These are phyloP conservation scores for Zophobas morio DNA, from an alignment of 1,140 invertebrate species.

Conservation along the genomic window DNA sequence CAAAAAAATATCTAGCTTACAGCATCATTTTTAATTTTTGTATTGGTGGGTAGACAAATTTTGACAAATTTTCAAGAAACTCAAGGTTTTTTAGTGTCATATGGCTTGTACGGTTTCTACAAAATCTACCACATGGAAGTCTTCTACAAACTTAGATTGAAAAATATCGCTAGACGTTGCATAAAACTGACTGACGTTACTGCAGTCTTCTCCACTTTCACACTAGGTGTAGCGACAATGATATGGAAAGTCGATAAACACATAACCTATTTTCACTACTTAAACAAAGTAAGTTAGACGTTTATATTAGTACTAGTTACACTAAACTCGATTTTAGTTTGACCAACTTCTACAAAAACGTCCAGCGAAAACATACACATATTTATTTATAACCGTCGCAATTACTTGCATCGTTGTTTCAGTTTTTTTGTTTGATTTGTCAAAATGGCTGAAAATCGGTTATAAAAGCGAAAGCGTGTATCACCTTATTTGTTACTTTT, in stretches of 20 bases:
- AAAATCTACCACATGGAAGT: constrained; percentile 8
- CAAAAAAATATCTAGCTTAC: not conserved
- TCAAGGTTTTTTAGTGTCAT: not conserved
- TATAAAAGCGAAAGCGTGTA: too few species aligned
- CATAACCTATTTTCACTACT: not conserved
- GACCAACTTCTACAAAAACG: not conserved
- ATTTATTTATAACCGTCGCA: too few species aligned
- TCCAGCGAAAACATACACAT: not conserved
- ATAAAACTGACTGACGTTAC: constrained; percentile 3
- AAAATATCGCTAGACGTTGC: not conserved
- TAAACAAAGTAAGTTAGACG: not conserved
- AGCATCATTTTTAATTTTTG: not conserved
- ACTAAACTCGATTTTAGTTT: not conserved
- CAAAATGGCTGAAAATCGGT: too few species aligned
- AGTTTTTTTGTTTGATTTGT: too few species aligned
- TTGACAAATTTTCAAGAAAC: too few species aligned
- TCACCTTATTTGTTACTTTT: too few species aligned
- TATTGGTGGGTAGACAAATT: not conserved
- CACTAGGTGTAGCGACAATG: not conserved
- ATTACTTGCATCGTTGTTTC: too few species aligned
- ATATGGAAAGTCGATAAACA: not conserved
- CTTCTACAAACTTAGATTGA: constrained; percentile 6
- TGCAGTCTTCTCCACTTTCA: not conserved
- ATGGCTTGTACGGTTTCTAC: constrained; percentile 8
- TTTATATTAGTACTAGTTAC: not conserved